Evolutionary conservation across 1,140 invertebrate species (phyloP).

Genomic region (Sycophaga agraensis): DNA sequence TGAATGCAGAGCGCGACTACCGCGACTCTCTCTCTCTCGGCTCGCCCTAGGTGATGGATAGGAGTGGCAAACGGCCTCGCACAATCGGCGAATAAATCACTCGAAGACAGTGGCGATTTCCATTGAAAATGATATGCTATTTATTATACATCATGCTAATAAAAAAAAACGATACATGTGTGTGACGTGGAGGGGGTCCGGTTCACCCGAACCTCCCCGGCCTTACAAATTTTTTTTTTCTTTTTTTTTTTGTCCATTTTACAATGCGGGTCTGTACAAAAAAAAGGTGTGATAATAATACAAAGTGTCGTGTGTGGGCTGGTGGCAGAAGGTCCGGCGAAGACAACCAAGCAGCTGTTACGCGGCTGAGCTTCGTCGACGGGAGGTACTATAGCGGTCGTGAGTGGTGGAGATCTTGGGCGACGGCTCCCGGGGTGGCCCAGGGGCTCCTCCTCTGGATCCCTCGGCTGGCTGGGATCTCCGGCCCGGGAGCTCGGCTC

Average conservation of each 20-base stretch:
- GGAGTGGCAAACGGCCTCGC: too few relatives aligned
- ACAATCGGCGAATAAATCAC: slow-evolving; percentile 3
- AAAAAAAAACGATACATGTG: slow-evolving; percentile 21
- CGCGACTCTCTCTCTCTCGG: too few relatives aligned
- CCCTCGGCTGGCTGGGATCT: background rate
- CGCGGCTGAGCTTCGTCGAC: too few relatives aligned
- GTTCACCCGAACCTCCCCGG: too few relatives aligned
- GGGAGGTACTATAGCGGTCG: slow-evolving; percentile 50
- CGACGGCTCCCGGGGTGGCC: background rate
- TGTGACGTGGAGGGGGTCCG: slow-evolving; percentile 3
- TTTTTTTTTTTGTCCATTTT: slow-evolving; percentile 4
- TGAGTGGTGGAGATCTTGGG: slow-evolving; percentile 26
- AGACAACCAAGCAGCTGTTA: background rate
- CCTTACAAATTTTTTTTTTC: background rate
- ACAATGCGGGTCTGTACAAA: slow-evolving; percentile 1
- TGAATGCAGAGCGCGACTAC: too few relatives aligned
- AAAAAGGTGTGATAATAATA: too few relatives aligned
- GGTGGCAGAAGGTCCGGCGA: background rate
- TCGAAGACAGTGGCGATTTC: background rate
- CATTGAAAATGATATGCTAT: slow-evolving; percentile 8
- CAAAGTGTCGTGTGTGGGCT: too few relatives aligned
- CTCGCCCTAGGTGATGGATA: too few relatives aligned
- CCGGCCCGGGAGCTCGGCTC: background rate
- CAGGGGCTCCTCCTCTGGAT: background rate
- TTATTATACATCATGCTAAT: slow-evolving; percentile 25